These are phyloP conservation scores for Hirtodrosophila cameraria DNA, from an alignment of 2,888 invertebrate genomes.

Conservation along the genomic window DNA sequence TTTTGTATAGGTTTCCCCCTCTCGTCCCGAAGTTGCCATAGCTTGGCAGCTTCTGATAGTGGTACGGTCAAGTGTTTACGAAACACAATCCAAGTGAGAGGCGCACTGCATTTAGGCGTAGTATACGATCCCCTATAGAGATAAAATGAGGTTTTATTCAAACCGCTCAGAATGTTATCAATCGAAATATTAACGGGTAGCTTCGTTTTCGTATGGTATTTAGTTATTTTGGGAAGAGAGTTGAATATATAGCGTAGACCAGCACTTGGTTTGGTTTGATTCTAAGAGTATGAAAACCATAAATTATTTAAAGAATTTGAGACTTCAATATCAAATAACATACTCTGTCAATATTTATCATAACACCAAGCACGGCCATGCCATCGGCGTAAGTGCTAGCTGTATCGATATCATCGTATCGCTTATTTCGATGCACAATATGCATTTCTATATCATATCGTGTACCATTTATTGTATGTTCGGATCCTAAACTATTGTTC, in stretches of 20 bases:
- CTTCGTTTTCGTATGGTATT: background rate
- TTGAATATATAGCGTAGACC: background rate
- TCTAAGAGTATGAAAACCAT: background rate
- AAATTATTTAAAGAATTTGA: background rate
- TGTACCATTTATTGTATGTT: background rate
- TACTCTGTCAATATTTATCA: background rate
- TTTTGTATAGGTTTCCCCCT: no score
- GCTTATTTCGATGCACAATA: background rate
- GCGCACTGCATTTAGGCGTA: background rate
- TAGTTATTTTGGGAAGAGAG: background rate
- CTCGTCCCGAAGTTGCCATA: no score
- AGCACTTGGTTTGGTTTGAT: no score
- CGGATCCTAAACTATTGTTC: background rate
- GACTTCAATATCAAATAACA: background rate
- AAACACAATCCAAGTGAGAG: no score
- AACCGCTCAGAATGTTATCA: background rate
- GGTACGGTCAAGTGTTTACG: no score
- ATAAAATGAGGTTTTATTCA: background rate
- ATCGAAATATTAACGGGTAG: background rate
- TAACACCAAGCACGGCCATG: background rate
- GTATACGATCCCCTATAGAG: slow-evolving; percentile 5
- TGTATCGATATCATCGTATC: background rate
- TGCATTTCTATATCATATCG: slow-evolving; percentile 2
- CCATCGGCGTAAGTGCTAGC: background rate
- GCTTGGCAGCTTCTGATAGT: no score